A percentile compares a stretch with the other conserved stretches of the same genome.
phyloP scores from a whole-genome alignment of 2,797 vertebrate species.

The Nothura maculosa region DNA sequence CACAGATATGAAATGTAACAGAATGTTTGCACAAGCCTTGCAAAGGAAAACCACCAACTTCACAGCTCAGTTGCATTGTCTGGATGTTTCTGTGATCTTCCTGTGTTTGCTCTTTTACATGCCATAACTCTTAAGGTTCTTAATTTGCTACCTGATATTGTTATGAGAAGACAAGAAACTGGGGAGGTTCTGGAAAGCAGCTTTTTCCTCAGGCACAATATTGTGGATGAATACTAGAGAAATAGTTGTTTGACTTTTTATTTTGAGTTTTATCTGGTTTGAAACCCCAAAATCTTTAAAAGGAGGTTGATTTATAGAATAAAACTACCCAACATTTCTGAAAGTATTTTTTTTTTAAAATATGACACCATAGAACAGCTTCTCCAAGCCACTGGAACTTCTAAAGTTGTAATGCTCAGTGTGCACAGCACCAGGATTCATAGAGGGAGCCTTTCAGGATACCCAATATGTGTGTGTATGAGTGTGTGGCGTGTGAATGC shows the following conservation, averaged over 20 bases:
- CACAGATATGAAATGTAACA: slow-evolving; percentile 16
- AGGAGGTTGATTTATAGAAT: neutral
- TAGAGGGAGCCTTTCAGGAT: neutral
- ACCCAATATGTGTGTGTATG: neutral
- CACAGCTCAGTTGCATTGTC: neutral
- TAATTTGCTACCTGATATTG: neutral
- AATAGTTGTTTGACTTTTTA: neutral
- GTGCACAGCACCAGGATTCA: neutral
- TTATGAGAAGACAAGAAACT: neutral
- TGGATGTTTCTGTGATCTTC: slow-evolving; percentile 36
- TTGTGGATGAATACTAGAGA: neutral
- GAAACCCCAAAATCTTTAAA: neutral
- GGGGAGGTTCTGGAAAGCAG: neutral
- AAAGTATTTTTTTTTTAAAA: neutral
- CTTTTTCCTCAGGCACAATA: neutral
- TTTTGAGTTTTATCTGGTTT: neutral
- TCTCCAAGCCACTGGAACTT: neutral
- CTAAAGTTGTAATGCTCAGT: neutral
- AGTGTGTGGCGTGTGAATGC: neutral
- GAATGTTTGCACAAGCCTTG: slow-evolving; percentile 35
- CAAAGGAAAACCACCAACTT: neutral
- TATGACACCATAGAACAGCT: neutral
- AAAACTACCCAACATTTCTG: neutral
- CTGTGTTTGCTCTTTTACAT: slow-evolving; percentile 32
- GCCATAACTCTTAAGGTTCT: neutral